Evolutionary conservation across 2,797 vertebrate genomes (phyloP).

Genomic region (Sparidentex hasta): DNA sequence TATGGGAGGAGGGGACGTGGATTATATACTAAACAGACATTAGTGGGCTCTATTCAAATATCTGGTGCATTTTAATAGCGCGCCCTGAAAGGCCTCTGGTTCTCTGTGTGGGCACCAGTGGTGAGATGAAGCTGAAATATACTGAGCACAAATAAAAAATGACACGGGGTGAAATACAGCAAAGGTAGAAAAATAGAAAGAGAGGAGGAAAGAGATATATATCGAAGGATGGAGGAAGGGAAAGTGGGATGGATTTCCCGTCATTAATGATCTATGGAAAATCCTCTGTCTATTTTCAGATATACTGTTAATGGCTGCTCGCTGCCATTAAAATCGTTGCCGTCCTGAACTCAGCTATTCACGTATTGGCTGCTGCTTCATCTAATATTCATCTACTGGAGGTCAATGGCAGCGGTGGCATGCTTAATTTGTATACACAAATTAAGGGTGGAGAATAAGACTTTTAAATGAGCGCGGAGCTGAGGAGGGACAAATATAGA

Average conservation of each 20-base stretch:
- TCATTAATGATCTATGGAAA: conserved; percentile 89
- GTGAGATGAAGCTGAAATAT: conserved; percentile 45
- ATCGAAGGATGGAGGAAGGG: conserved; percentile 75
- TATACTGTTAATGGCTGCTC: conserved; percentile 87
- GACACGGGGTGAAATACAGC: conserved; percentile 62
- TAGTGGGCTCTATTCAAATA: conserved; percentile 76
- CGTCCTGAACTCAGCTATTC: conserved; percentile 83
- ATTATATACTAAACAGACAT: conserved; percentile 84
- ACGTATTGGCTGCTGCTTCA: conserved; percentile 85
- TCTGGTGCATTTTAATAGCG: conserved; percentile 68
- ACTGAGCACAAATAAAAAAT: conserved; percentile 60
- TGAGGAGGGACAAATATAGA: conserved; percentile 26
- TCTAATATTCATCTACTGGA: conserved; percentile 85
- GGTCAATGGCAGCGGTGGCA: conserved; percentile 76
- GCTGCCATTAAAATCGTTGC: conserved; percentile 87
- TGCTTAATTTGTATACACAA: conserved; percentile 75
- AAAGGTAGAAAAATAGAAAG: conserved; percentile 71
- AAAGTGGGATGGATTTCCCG: conserved; percentile 85
- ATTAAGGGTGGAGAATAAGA: conserved; percentile 53
- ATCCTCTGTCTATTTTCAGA: conserved; percentile 88
- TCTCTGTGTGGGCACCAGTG: conserved; percentile 22
- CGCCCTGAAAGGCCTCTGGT: conserved; percentile 43
- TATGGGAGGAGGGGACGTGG: conserved; percentile 87
- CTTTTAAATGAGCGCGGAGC: conserved; percentile 32
- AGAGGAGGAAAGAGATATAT: conserved; percentile 72